phyloP scores from a whole-genome alignment of 2,113 vertebrate genomes.

The Phodopus roborovskii region DNA sequence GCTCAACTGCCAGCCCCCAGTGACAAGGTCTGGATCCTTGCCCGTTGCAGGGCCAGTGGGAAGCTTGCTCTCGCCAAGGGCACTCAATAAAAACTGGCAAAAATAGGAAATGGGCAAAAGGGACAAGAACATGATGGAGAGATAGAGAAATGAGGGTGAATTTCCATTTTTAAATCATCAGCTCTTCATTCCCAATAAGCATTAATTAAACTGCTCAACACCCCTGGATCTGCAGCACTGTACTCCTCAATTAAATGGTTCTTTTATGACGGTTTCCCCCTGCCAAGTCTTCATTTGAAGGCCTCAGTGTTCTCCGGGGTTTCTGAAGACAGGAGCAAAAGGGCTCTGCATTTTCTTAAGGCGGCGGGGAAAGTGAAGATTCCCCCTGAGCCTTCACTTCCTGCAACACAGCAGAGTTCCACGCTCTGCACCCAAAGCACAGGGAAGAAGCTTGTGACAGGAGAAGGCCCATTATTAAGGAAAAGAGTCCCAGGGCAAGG shows the following conservation, averaged over 20 bases:
- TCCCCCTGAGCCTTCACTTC: not conserved
- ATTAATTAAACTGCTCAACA: conserved; percentile 63
- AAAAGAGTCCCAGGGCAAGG: not conserved
- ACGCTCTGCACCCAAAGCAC: not conserved
- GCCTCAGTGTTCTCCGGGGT: not conserved
- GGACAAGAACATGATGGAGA: not conserved
- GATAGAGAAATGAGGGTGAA: conserved; percentile 2
- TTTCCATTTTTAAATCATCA: conserved; percentile 64
- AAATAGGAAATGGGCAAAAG: conserved; percentile 9
- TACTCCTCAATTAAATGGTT: conserved; percentile 51
- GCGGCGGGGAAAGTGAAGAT: not conserved
- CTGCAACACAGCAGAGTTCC: not conserved
- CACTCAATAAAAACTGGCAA: not conserved
- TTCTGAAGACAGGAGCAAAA: not conserved
- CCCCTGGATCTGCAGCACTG: conserved; percentile 41
- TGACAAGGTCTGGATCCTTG: not conserved
- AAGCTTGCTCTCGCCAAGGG: not conserved
- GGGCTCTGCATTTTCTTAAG: not conserved
- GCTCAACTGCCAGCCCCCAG: not conserved
- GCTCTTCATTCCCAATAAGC: conserved; percentile 62
- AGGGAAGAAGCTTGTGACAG: not conserved
- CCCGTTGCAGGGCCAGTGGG: not conserved
- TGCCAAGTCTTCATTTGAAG: not conserved
- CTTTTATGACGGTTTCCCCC: not conserved
- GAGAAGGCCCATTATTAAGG: not conserved